Conservation (phyloP, 1,140 invertebrate genomes). For the Diuraphis noxia region DNA sequence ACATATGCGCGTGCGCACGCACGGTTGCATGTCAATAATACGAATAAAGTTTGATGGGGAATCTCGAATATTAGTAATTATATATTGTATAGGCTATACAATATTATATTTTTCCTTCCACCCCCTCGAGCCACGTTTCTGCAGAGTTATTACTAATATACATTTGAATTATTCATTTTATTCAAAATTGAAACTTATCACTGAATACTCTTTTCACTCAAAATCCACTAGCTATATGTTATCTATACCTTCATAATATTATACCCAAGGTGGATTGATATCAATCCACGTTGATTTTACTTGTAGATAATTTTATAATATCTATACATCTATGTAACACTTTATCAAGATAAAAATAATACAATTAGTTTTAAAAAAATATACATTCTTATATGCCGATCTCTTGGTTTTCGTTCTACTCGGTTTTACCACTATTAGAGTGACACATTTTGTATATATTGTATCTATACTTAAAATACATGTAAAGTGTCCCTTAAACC, state of each 20-base stretch:
- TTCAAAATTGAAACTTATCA: too few species aligned
- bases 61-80: neutral
- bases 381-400: neutral
- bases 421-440: neutral
- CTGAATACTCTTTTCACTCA: neutral
- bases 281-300: too few species aligned
- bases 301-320: too few species aligned
- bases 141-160: neutral
- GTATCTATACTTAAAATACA: conserved; percentile 25
- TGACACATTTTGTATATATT: neutral
- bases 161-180: neutral
- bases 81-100: too few species aligned
- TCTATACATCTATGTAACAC: neutral
- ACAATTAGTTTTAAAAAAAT: neutral
- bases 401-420: neutral
- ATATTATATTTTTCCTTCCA: neutral
- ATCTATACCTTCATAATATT: neutral
- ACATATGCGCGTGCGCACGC: neutral
- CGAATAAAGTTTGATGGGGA: neutral
- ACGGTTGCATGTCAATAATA: neutral
- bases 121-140: neutral
- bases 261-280: too few species aligned
- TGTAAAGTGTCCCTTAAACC: neutral
- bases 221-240: neutral
- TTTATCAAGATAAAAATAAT: neutral